Evolutionary conservation across 2,888 invertebrate species (phyloP).

Genomic region (Drosophila koepferae): DNA sequence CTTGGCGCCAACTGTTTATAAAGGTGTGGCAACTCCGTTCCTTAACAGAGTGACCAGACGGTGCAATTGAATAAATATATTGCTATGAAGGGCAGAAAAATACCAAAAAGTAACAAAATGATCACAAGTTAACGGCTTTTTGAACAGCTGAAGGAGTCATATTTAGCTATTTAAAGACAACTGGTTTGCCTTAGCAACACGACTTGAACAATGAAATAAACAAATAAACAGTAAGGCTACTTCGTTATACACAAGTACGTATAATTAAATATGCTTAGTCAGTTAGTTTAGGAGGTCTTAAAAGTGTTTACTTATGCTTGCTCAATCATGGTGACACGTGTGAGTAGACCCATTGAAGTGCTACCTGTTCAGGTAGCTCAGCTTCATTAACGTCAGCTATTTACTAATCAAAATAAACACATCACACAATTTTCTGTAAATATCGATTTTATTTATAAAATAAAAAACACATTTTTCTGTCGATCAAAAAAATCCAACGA

Average conservation of each 20-base stretch:
- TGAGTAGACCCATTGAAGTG: constrained; percentile 6
- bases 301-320: constrained; percentile 36
- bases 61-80: constrained; percentile 8
- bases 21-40: constrained; percentile 35
- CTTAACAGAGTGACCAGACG: constrained; percentile 6
- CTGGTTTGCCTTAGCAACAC: constrained; percentile 4
- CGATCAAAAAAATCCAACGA: constrained; percentile 74
- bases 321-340: constrained; percentile 32
- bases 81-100: not conserved
- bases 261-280: constrained; percentile 32
- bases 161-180: not conserved
- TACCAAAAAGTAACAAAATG: not conserved
- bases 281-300: constrained; percentile 15
- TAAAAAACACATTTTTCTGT: constrained; percentile 75
- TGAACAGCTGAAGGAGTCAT: not conserved
- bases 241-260: constrained; percentile 23
- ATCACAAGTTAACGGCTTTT: constrained; percentile 13
- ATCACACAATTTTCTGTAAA: constrained; percentile 36
- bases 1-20: constrained; percentile 18
- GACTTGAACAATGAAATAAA: not conserved
- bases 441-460: constrained; percentile 77
- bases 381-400: constrained; percentile 21
- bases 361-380: constrained; percentile 6
- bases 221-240: not conserved
- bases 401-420: constrained; percentile 16